A percentile compares a stretch with the other conserved stretches of the same genome.
Evolutionary conservation across 2,888 invertebrate species (phyloP).

Genomic region (Phaedon cochleariae): DNA sequence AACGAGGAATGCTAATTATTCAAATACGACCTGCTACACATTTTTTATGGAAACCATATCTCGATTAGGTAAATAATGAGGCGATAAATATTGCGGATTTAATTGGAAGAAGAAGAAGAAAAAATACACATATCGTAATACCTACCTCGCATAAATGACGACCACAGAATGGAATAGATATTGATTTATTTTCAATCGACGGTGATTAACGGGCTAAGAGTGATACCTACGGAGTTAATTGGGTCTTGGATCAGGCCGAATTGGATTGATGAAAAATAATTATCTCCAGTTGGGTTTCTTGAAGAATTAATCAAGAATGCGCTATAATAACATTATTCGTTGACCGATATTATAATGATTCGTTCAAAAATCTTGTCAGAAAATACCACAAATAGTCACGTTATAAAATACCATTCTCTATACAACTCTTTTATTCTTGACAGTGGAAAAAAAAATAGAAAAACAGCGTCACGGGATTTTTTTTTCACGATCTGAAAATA

Average conservation of each 20-base stretch:
- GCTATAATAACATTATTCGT: no score
- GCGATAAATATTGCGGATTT: slow-evolving; percentile 11
- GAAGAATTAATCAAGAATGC: no score
- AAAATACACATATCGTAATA: no score
- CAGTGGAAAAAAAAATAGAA: no score
- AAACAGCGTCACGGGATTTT: no score
- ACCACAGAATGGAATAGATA: not conserved
- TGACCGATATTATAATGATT: no score
- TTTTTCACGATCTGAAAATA: no score
- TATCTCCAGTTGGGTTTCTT: not conserved
- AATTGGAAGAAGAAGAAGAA: not conserved
- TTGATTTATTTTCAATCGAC: not conserved
- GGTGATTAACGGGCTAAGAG: not conserved
- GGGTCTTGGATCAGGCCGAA: not conserved
- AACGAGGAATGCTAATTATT: no score
- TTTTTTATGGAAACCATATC: not conserved
- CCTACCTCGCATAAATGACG: not conserved
- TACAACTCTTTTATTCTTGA: no score
- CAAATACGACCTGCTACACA: not conserved
- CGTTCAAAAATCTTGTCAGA: no score
- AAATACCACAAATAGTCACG: no score
- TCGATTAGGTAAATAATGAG: slow-evolving; percentile 8
- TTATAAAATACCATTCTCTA: no score
- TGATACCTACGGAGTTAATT: not conserved
- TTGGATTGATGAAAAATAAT: not conserved